phyloP scores from a whole-genome alignment of 2,888 invertebrate species.

The Beris chalybata region DNA sequence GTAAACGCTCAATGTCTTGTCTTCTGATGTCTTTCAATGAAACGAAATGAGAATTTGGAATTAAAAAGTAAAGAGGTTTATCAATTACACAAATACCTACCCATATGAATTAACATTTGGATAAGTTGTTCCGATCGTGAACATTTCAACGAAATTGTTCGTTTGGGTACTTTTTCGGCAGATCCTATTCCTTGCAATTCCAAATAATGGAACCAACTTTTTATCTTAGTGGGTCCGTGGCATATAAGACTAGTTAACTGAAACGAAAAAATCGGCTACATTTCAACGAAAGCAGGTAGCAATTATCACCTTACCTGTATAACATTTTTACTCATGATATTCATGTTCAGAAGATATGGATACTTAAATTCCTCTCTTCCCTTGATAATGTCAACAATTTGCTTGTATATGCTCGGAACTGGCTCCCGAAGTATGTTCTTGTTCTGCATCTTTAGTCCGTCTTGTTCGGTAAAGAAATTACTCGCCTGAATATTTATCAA shows the following conservation, averaged over 20 bases:
- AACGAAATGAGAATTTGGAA: background rate
- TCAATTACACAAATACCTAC: slow-evolving; percentile 29
- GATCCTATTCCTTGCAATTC: slow-evolving; percentile 47
- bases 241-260: slow-evolving; percentile 49
- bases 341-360: slow-evolving; percentile 74
- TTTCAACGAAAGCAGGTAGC: background rate
- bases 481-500: slow-evolving; percentile 53
- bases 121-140: slow-evolving; percentile 51
- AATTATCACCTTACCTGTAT: slow-evolving; percentile 64
- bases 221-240: slow-evolving; percentile 49
- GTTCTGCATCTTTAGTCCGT: slow-evolving; percentile 62
- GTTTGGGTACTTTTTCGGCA: slow-evolving; percentile 46
- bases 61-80: slow-evolving; percentile 5
- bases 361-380: slow-evolving; percentile 62
- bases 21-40: slow-evolving; percentile 56
- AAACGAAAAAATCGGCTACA: slow-evolving; percentile 16
- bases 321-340: slow-evolving; percentile 70
- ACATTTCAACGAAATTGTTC: slow-evolving; percentile 47
- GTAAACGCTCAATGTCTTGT: slow-evolving; percentile 67
- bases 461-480: slow-evolving; percentile 54
- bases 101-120: slow-evolving; percentile 52
- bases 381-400: slow-evolving; percentile 67
- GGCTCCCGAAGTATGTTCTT: slow-evolving; percentile 57
- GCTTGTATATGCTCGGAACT: slow-evolving; percentile 71
- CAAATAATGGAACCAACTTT: slow-evolving; percentile 51